Evolutionary conservation across 1,140 invertebrate genomes (phyloP), one percentile per base, ranked within the genome.

Genomic region (Arctopsyche grandis): DNA sequence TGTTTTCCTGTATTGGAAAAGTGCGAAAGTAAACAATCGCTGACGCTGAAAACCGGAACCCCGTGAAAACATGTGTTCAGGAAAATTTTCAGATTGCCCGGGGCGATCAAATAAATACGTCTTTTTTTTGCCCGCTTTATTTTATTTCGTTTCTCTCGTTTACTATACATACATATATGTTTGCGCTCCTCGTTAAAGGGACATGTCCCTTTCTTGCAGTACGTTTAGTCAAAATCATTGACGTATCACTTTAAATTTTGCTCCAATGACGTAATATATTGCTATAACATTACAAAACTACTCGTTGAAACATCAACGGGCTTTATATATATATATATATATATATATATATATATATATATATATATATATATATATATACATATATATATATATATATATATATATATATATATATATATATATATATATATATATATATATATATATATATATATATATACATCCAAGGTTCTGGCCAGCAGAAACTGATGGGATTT

Each of bases 31-130:
- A 60, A 60, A 60, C 56, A 60, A 9, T 60, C n/a, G 56, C 56
- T 60, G n/a, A 60, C 56, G 56, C 56, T 60, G 56, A 60, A 60
- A 60, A 60, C 56, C 56, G 56, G 56, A 60, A 60, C 56, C 9
- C 9, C 56, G 21, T 60, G 56, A 60, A 60, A 60, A 60, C 56
- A 60, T 60, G 16, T 60, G 56, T 60, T 60, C 56, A 21, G 56
- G 21, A 60, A 60, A 60, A 19, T 60, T 60, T 60, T 60, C 56
- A 60, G 56, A 60, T 60, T 60, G 56, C 56, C 19, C 56, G 5
- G n/a, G 56, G 56, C 56, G 56, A 60, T 60, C 56, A 60, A 60
- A 60, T 60, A 60, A 56, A 60, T 60, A 60, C 56, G 9, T 9
- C 16, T 19, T 60, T 60, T 60, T 60, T 19, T 19, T 60, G 14